These are phyloP conservation scores for Sinocyclocheilus grahami DNA, from an alignment of 2,113 vertebrate genomes.

Conservation along the genomic window DNA sequence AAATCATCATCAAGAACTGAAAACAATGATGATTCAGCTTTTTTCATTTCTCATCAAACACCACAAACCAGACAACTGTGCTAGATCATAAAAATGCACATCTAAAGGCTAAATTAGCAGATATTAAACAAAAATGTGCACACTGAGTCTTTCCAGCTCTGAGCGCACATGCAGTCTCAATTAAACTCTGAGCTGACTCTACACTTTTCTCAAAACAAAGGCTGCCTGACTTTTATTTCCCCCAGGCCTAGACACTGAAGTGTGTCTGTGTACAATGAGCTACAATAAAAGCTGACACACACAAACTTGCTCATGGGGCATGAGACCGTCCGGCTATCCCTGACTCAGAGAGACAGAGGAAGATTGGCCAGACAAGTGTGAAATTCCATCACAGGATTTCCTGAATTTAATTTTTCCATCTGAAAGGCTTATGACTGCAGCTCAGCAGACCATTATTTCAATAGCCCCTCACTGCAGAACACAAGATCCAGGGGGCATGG, in stretches of 20 bases:
- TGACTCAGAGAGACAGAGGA: constrained; percentile 22
- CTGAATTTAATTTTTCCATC: constrained; percentile 66
- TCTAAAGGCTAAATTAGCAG: constrained; percentile 28
- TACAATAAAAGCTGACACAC: constrained; percentile 23
- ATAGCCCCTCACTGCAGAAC: no score
- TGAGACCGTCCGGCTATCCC: background rate
- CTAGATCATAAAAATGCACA: constrained; percentile 11
- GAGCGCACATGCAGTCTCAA: constrained; percentile 19
- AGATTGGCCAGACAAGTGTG: constrained; percentile 52
- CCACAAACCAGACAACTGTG: background rate
- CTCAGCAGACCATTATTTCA: constrained; percentile 21
- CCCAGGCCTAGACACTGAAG: constrained; percentile 4
- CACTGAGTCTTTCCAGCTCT: background rate
- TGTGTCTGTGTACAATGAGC: background rate
- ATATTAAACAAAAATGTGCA: constrained; percentile 36
- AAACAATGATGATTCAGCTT: constrained; percentile 1
- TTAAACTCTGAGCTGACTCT: constrained; percentile 26
- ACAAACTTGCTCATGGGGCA: background rate
- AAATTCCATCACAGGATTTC: constrained; percentile 60
- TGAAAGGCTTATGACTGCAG: constrained; percentile 67
- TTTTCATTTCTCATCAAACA: constrained; percentile 12
- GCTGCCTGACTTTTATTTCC: constrained; percentile 39
- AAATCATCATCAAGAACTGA: background rate
- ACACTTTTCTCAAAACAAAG: constrained; percentile 26
- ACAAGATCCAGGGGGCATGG: no score